Evolutionary conservation across 1,140 invertebrate genomes (phyloP).

Genomic region (Pogonomyrmex barbatus): DNA sequence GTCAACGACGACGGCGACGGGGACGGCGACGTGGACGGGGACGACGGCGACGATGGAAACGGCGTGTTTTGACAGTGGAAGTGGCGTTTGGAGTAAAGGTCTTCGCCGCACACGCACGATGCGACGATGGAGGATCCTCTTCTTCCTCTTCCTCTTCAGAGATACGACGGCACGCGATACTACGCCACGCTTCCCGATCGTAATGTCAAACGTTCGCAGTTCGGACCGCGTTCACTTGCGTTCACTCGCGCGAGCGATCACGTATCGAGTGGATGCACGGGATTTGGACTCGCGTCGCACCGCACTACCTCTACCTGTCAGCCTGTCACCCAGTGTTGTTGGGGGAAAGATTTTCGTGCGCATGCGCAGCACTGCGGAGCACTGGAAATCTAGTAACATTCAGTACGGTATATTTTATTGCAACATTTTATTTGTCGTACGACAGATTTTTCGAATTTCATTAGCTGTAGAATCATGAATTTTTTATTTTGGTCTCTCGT

Average conservation of each 20-base stretch:
- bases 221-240: not conserved
- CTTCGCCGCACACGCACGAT: not conserved
- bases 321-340: too few relatives aligned
- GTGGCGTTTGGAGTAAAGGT: not conserved
- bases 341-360: too few relatives aligned
- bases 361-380: too few relatives aligned
- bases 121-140: not conserved
- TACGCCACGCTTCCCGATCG: not conserved
- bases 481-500: too few relatives aligned
- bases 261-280: conserved; percentile 25
- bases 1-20: not conserved
- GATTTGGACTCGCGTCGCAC: not conserved
- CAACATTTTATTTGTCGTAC: too few relatives aligned
- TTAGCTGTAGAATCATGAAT: too few relatives aligned
- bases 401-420: too few relatives aligned
- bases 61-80: not conserved
- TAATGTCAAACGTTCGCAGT: not conserved
- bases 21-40: conserved; percentile 6
- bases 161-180: too few relatives aligned
- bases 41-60: not conserved
- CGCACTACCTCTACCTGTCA: too few relatives aligned
- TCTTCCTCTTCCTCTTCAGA: not conserved
- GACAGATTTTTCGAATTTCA: too few relatives aligned
- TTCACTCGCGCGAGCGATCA: conserved; percentile 67
- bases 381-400: too few relatives aligned